These are phyloP conservation scores for Odontamblyopus lacepedii DNA, from an alignment of 2,797 vertebrate genomes.

Conservation along the genomic window DNA sequence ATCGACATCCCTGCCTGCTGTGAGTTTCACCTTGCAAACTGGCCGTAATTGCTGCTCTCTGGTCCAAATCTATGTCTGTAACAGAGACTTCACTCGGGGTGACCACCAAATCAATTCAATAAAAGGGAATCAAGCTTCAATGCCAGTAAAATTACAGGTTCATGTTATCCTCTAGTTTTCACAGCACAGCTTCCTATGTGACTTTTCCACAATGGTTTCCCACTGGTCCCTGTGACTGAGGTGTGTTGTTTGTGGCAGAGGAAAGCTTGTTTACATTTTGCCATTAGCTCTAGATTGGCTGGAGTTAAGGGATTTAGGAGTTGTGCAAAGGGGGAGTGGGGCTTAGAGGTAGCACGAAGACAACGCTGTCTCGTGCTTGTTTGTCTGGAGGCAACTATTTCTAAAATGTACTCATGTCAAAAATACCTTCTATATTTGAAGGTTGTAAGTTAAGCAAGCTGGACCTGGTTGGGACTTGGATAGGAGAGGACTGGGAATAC, in stretches of 20 bases:
- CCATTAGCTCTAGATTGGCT: slow-evolving; percentile 42
- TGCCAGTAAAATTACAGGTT: slow-evolving; percentile 34
- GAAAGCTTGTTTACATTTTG: slow-evolving; percentile 39
- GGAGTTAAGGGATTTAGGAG: slow-evolving; percentile 48
- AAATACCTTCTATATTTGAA: no score
- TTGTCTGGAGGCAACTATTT: slow-evolving; percentile 49
- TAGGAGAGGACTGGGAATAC: no score
- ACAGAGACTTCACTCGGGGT: slow-evolving; percentile 27
- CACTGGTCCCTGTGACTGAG: slow-evolving; percentile 18
- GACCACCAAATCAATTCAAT: slow-evolving; percentile 1
- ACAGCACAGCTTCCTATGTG: not conserved
- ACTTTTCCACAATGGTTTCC: slow-evolving; percentile 18
- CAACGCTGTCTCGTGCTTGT: not conserved
- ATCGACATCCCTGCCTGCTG: slow-evolving; percentile 37
- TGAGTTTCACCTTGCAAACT: slow-evolving; percentile 22
- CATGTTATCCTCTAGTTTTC: slow-evolving; percentile 25
- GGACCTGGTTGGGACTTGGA: no score
- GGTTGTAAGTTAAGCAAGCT: no score
- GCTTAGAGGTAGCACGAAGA: slow-evolving; percentile 23
- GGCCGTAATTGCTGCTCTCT: slow-evolving; percentile 40
- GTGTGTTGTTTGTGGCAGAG: slow-evolving; percentile 14
- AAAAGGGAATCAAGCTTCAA: slow-evolving; percentile 32
- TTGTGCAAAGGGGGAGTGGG: slow-evolving; percentile 29
- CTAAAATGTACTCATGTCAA: slow-evolving; percentile 21
- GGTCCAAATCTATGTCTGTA: slow-evolving; percentile 20